Conservation (phyloP, 2,888 invertebrate genomes). For the Miltochrista miniata region DNA sequence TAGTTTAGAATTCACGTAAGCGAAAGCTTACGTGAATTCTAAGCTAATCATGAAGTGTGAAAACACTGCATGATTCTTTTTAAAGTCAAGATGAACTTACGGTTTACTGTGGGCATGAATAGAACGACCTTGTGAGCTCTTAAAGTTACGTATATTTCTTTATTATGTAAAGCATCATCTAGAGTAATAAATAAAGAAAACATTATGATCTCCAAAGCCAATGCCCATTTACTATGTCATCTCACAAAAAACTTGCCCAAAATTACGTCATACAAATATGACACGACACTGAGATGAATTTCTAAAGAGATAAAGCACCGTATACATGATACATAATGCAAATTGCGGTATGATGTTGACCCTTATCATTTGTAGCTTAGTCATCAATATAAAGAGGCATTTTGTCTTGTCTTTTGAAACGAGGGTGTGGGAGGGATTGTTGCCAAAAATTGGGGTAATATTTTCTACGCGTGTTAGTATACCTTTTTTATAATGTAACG, state of each 20-base stretch:
- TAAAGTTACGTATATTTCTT: too few species aligned
- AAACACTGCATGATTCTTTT: too few species aligned
- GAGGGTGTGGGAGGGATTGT: conserved; percentile 7
- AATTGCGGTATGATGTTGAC: conserved; percentile 32
- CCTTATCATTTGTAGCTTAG: conserved; percentile 38
- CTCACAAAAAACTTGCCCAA: conserved; percentile 21
- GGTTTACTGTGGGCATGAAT: too few species aligned
- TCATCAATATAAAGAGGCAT: conserved; percentile 32
- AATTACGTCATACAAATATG: conserved; percentile 31
- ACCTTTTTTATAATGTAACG: neutral
- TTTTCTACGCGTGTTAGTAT: neutral
- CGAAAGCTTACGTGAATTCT: too few species aligned
- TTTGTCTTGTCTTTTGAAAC: conserved; percentile 30
- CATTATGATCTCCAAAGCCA: too few species aligned
- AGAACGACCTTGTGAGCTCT: too few species aligned
- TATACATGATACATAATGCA: conserved; percentile 29
- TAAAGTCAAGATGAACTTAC: too few species aligned
- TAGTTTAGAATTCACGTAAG: too few species aligned
- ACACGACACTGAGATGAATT: conserved; percentile 35
- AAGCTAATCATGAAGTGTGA: too few species aligned
- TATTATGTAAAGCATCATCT: too few species aligned
- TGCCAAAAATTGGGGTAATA: conserved; percentile 3
- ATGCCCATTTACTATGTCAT: conserved; percentile 7
- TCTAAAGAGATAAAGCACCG: conserved; percentile 38
- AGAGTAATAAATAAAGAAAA: too few species aligned